phyloP scores from a whole-genome alignment of 2,888 invertebrate genomes.

The Orthosia gracilis region DNA sequence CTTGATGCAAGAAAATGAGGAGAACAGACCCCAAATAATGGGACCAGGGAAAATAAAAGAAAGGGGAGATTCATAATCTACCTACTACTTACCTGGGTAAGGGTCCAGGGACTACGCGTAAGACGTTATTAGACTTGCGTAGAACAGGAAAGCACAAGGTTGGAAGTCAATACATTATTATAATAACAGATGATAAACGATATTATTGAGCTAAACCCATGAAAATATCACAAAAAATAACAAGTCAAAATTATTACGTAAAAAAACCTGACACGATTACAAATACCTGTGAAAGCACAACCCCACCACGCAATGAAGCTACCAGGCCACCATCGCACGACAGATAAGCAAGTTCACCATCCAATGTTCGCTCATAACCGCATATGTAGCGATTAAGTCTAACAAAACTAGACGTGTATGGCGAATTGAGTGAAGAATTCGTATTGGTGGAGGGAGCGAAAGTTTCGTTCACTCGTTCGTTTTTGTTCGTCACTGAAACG shows the following conservation, averaged over 20 bases:
- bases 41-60: too few relatives aligned
- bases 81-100: too few relatives aligned
- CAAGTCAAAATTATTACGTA: slow-evolving; percentile 39
- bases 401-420: slow-evolving; percentile 41
- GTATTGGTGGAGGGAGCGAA: slow-evolving; percentile 43
- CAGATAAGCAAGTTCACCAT: slow-evolving; percentile 4
- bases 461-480: slow-evolving; percentile 40
- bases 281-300: slow-evolving; percentile 60
- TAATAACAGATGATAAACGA: background rate
- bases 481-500: slow-evolving; percentile 29
- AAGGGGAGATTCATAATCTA: too few relatives aligned
- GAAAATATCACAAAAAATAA: slow-evolving; percentile 22
- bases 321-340: background rate
- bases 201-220: background rate
- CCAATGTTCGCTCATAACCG: slow-evolving; percentile 36
- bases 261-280: slow-evolving; percentile 50
- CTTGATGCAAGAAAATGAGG: too few relatives aligned
- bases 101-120: too few relatives aligned
- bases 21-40: too few relatives aligned
- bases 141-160: background rate
- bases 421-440: background rate
- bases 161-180: too few relatives aligned
- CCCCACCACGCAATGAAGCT: slow-evolving; percentile 19
- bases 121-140: too few relatives aligned
- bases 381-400: background rate